Conservation (phyloP, 2,797 vertebrate species). For the Pseudopleuronectes americanus region DNA sequence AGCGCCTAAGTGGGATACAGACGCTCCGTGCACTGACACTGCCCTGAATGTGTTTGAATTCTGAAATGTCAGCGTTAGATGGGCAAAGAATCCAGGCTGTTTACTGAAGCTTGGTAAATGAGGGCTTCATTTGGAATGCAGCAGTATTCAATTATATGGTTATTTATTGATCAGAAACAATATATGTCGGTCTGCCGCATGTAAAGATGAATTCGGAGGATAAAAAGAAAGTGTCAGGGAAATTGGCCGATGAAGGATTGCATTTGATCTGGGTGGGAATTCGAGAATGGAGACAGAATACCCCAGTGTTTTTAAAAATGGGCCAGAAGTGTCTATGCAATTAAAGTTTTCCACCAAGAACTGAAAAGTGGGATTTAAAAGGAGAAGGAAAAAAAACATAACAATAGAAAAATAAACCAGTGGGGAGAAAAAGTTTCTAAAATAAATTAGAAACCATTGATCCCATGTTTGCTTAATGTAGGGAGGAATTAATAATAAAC, state of each 20-base stretch:
- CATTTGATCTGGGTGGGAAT: slow-evolving; percentile 81
- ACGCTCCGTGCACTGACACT: slow-evolving; percentile 67
- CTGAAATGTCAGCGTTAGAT: slow-evolving; percentile 84
- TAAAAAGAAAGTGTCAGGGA: slow-evolving; percentile 81
- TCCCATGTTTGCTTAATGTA: slow-evolving; percentile 21
- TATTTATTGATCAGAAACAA: slow-evolving; percentile 86
- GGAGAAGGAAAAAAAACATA: slow-evolving; percentile 31
- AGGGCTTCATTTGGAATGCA: slow-evolving; percentile 84
- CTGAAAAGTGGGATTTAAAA: slow-evolving; percentile 69
- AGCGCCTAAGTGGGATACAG: slow-evolving; percentile 74
- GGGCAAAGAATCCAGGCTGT: slow-evolving; percentile 80
- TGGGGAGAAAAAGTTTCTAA: slow-evolving; percentile 12
- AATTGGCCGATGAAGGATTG: slow-evolving; percentile 84
- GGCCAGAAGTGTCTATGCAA: slow-evolving; percentile 71
- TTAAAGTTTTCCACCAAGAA: slow-evolving; percentile 73
- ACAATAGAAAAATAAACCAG: slow-evolving; percentile 52
- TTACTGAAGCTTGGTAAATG: slow-evolving; percentile 85
- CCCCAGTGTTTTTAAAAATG: slow-evolving; percentile 73
- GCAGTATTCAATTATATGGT: slow-evolving; percentile 84
- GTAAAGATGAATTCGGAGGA: slow-evolving; percentile 80
- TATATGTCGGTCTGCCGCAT: slow-evolving; percentile 78
- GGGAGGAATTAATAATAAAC: slow-evolving; percentile 9
- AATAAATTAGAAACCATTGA: slow-evolving; percentile 11
- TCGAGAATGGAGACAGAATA: slow-evolving; percentile 77
- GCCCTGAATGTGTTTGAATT: slow-evolving; percentile 78